These are phyloP conservation scores for Drosophila eugracilis DNA, from an alignment of 1,140 invertebrate genomes.

Conservation along the genomic window DNA sequence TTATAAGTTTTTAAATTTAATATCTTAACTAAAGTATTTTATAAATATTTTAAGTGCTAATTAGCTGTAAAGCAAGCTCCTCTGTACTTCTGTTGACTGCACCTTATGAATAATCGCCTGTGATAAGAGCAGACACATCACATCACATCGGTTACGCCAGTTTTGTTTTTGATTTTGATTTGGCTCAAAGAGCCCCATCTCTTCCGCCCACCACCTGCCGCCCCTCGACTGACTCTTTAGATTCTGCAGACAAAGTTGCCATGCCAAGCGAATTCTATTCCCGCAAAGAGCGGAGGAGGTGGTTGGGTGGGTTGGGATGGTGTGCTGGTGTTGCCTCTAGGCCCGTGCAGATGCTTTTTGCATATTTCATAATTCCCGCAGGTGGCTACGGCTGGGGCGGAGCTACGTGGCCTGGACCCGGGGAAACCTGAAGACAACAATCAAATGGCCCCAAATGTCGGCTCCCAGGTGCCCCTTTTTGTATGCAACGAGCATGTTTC, in stretches of 20 bases:
- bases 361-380: slow-evolving; percentile 80
- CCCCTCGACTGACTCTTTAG: slow-evolving; percentile 3
- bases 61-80: slow-evolving; percentile 4
- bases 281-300: slow-evolving; percentile 27
- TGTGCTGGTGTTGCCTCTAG: slow-evolving; percentile 25
- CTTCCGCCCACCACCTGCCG: not conserved
- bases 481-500: slow-evolving; percentile 71
- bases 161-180: slow-evolving; percentile 51
- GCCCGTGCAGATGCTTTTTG: slow-evolving; percentile 59
- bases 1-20: too few relatives aligned
- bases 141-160: slow-evolving; percentile 49
- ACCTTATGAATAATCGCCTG: slow-evolving; percentile 46
- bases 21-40: too few relatives aligned
- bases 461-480: slow-evolving; percentile 61
- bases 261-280: slow-evolving; percentile 57
- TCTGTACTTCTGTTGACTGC: slow-evolving; percentile 11
- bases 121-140: slow-evolving; percentile 49
- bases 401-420: not conserved
- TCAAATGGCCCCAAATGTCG: slow-evolving; percentile 60
- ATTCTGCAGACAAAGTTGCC: slow-evolving; percentile 43
- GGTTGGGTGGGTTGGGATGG: slow-evolving; percentile 5
- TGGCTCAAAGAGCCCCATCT: slow-evolving; percentile 22
- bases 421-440: slow-evolving; percentile 42
- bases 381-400: slow-evolving; percentile 38
- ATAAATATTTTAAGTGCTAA: slow-evolving; percentile 1